phyloP scores from a whole-genome alignment of 1,140 invertebrate species.

The Pseudomyrmex dendroicus region DNA sequence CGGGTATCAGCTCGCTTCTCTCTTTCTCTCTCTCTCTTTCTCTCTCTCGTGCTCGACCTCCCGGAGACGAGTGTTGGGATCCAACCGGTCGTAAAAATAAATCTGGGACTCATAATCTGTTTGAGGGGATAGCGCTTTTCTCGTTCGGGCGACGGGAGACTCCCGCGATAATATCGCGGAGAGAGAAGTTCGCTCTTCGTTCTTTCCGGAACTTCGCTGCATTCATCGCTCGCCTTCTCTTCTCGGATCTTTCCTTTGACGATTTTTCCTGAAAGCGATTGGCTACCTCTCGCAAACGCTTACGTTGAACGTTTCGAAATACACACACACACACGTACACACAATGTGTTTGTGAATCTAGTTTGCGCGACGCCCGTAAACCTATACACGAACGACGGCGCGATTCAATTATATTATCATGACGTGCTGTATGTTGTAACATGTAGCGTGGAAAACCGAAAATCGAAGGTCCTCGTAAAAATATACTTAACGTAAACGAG shows the following conservation, averaged over 20 bases:
- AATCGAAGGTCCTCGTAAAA: slow-evolving; percentile 53
- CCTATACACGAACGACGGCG: too few relatives aligned
- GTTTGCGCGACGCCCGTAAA: too few relatives aligned
- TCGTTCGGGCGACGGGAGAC: not conserved
- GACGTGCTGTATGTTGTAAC: not conserved
- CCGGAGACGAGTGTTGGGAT: slow-evolving; percentile 19
- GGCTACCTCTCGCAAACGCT: not conserved
- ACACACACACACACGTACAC: too few relatives aligned
- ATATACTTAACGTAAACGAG: slow-evolving; percentile 72
- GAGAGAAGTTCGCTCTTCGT: slow-evolving; percentile 10
- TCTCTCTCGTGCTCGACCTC: not conserved
- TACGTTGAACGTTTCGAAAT: not conserved
- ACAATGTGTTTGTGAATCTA: too few relatives aligned
- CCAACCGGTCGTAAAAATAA: slow-evolving; percentile 73
- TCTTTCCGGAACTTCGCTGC: slow-evolving; percentile 11
- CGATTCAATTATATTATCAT: slow-evolving; percentile 13
- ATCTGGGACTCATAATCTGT: slow-evolving; percentile 73
- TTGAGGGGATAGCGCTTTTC: slow-evolving; percentile 63
- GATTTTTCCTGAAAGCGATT: not conserved
- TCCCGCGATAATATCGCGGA: slow-evolving; percentile 25
- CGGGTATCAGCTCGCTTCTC: slow-evolving; percentile 19
- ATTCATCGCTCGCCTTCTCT: not conserved
- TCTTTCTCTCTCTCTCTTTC: not conserved
- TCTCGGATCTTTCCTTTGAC: not conserved
- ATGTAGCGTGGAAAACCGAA: slow-evolving; percentile 19